Percentiles rank a stretch among this genome's conserved stretches.
phyloP scores from a whole-genome alignment of 2,888 invertebrate species.

The Ophion ventricosus region DNA sequence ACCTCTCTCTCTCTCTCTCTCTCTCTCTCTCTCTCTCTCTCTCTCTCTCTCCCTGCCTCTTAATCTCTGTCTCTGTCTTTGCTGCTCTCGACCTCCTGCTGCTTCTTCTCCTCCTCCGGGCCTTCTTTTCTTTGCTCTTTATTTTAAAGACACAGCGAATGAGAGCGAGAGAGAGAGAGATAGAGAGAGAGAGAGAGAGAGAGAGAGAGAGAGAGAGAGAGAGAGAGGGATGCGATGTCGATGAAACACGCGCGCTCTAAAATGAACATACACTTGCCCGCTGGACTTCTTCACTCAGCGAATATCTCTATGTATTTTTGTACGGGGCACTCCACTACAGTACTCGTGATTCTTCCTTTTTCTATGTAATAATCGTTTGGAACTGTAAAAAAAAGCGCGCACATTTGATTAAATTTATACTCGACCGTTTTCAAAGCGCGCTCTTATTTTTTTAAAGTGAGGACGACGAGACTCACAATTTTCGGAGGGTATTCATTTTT shows the following conservation, averaged over 20 bases:
- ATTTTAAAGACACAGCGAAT: conserved; percentile 70
- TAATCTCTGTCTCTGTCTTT: conserved; percentile 64
- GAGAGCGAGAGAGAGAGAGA: conserved; percentile 2
- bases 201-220: conserved; percentile 2
- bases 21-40: conserved; percentile 67
- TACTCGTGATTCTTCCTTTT: neutral
- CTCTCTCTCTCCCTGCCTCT: conserved; percentile 58
- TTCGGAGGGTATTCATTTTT: too few relatives aligned
- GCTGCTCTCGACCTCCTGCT: conserved; percentile 69
- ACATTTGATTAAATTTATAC: too few relatives aligned
- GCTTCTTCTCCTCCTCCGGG: conserved; percentile 51
- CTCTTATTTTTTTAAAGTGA: too few relatives aligned
- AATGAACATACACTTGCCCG: conserved; percentile 43
- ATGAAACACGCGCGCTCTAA: conserved; percentile 54
- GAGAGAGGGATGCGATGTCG: conserved; percentile 33
- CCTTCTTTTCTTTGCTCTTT: conserved; percentile 71
- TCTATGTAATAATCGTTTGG: neutral
- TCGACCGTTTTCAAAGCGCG: too few relatives aligned
- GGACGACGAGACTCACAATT: too few relatives aligned
- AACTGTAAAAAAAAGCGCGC: neutral
- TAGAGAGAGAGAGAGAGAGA: too few relatives aligned
- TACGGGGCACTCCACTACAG: neutral
- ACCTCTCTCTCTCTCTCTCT: conserved; percentile 69
- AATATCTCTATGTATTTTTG: neutral
- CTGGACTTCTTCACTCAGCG: conserved; percentile 19